Evolutionary conservation across 2,113 vertebrate species (phyloP), one percentile per base, ranked within the genome.

Genomic region (Parotia lawesii): DNA sequence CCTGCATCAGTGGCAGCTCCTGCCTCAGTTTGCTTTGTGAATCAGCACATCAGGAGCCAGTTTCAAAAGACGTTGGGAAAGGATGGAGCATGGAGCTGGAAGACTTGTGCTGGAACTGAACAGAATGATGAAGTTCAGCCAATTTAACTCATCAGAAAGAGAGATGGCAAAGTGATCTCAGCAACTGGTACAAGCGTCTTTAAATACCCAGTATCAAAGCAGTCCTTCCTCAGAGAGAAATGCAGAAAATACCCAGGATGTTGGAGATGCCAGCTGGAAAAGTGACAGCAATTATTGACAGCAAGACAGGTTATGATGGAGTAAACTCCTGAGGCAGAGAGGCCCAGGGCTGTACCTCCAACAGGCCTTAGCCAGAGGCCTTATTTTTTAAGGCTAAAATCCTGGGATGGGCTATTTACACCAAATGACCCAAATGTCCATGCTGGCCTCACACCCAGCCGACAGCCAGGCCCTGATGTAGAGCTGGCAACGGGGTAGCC

Each of bases 341-440:
- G 61, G 37, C 35, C 70, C 51, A 12, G 12, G 44, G 5, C 40
- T 37, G 27, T 5, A 11, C 5, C 47, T 47, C 65, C 24, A 11
- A 45, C 3, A 17, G 1, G 6, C 35, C 33, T 44, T 27, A 70
- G 21, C 37, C 64, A 71, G 20, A 31, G 5, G 42, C 58, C 19
- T n/a, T 10, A 2, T 9, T 18, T 60, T 28, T 19, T 35, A 35
- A 29, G 27, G 73, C 27, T 5, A 11, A 62, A 64, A 62, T 23
- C 56, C 48, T 38, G 9, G 50, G 31, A 35, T 1, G 6, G 38
- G 19, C 27, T 6, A 7, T 14, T 67, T 24, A 13, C 19, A 40
- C 4, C 25, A 38, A 31, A 45, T 5, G 56, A 57, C 45, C 24
- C 57, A 15, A 10, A 0, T 1, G 25, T 3, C 31, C 2, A 0